These are phyloP conservation scores for Brachyptera putata DNA, from an alignment of 2,888 invertebrate genomes.

Conservation along the genomic window DNA sequence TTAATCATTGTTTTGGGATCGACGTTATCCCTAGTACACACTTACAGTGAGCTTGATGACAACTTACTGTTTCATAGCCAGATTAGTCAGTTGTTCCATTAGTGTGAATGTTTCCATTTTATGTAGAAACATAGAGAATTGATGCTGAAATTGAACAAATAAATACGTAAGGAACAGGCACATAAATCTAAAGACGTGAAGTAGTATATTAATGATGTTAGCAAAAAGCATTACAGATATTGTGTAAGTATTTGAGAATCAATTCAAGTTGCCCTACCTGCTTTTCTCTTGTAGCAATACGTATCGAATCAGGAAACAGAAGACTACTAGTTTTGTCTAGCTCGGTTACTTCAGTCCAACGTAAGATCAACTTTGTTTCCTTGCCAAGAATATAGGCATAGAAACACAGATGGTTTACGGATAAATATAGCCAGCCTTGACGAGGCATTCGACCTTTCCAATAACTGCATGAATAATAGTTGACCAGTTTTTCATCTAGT, in stretches of 20 bases:
- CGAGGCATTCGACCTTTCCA: slow-evolving; percentile 89
- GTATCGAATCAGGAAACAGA: slow-evolving; percentile 80
- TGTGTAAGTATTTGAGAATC: too few species aligned
- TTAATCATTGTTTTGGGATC: too few species aligned
- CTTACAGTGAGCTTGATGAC: too few species aligned
- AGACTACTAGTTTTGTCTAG: slow-evolving; percentile 71
- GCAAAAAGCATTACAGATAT: too few species aligned
- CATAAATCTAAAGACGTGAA: too few species aligned
- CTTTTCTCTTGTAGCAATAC: slow-evolving; percentile 78
- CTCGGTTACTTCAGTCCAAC: slow-evolving; percentile 87
- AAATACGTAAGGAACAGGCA: too few species aligned
- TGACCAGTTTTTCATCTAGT: slow-evolving; percentile 91
- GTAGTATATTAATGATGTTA: too few species aligned
- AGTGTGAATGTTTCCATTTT: slow-evolving; percentile 85
- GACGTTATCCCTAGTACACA: too few species aligned
- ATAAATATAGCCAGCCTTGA: slow-evolving; percentile 98
- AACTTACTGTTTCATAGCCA: slow-evolving; percentile 89
- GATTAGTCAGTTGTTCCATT: slow-evolving; percentile 93
- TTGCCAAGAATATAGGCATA: slow-evolving; percentile 90
- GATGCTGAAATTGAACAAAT: slow-evolving; percentile 54
- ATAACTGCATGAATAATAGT: slow-evolving; percentile 90
- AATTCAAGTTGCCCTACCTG: too few species aligned
- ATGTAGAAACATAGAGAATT: slow-evolving; percentile 87
- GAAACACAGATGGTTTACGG: slow-evolving; percentile 93
- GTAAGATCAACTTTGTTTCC: slow-evolving; percentile 80